Conservation (phyloP, 2,888 invertebrate species). For the Andrena praecox region DNA sequence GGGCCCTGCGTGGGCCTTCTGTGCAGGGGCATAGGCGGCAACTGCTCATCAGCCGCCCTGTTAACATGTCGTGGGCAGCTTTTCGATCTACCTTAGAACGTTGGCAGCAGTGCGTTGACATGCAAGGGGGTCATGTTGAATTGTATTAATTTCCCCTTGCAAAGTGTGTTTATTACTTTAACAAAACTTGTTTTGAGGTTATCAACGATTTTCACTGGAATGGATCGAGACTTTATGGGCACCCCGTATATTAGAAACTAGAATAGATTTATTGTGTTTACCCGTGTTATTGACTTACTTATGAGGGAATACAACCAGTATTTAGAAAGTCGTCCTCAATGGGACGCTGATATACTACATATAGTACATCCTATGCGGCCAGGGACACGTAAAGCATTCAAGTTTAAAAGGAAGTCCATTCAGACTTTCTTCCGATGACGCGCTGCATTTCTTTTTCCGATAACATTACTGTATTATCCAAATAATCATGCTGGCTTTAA, state of each 20-base stretch:
- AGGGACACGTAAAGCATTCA: conserved; percentile 26
- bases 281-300: conserved; percentile 61
- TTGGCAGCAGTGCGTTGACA: too few species aligned
- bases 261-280: conserved; percentile 28
- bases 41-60: too few species aligned
- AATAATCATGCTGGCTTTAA: neutral
- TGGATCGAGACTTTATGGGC: too few species aligned
- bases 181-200: too few species aligned
- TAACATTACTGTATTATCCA: neutral
- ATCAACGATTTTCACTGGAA: too few species aligned
- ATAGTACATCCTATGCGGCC: conserved; percentile 3
- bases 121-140: too few species aligned
- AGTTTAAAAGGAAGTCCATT: conserved; percentile 14
- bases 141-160: too few species aligned
- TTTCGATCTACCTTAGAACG: too few species aligned
- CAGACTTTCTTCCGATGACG: neutral
- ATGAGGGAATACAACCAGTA: conserved; percentile 45
- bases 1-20: too few species aligned
- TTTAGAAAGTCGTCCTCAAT: conserved; percentile 70
- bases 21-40: too few species aligned
- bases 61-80: too few species aligned
- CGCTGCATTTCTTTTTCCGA: conserved; percentile 1
- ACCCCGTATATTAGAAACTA: conserved; percentile 9
- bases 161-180: too few species aligned
- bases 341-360: conserved; percentile 37